These are phyloP conservation scores for Torymus texanus DNA, from an alignment of 2,888 invertebrate genomes.

Conservation along the genomic window DNA sequence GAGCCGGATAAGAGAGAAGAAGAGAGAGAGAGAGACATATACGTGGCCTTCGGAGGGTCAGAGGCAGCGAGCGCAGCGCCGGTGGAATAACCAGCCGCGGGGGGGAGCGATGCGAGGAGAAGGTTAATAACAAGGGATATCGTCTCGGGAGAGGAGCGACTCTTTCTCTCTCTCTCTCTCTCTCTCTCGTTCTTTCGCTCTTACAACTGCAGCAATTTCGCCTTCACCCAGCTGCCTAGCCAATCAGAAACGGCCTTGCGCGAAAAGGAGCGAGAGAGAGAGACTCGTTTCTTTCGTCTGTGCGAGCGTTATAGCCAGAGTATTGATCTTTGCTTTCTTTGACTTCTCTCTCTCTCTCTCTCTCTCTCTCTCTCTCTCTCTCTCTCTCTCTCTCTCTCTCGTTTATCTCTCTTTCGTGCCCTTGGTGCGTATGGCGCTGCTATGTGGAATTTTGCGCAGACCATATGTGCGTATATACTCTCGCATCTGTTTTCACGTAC, in stretches of 20 bases:
- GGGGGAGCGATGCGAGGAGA: conserved; percentile 14
- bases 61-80: conserved; percentile 28
- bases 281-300: conserved; percentile 54
- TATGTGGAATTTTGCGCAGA: conserved; percentile 36
- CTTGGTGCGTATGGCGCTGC: conserved; percentile 15
- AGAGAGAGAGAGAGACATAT: too few species aligned
- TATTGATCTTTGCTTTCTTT: conserved; percentile 60
- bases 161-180: conserved; percentile 13
- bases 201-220: conserved; percentile 59
- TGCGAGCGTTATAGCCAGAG: neutral
- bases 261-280: conserved; percentile 20
- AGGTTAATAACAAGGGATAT: conserved; percentile 53
- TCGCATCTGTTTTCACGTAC: neutral
- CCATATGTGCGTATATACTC: neutral
- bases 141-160: conserved; percentile 12
- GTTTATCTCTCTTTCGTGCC: conserved; percentile 44
- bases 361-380: neutral
- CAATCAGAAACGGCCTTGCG: conserved; percentile 68
- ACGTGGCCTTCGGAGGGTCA: conserved; percentile 53
- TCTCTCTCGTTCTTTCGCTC: conserved; percentile 33
- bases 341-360: conserved; percentile 48
- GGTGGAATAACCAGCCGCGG: neutral
- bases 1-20: conserved; percentile 41
- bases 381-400: conserved; percentile 31
- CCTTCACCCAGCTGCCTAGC: conserved; percentile 68